phyloP scores from a whole-genome alignment of 2,888 invertebrate species.

The Limulus polyphemus region DNA sequence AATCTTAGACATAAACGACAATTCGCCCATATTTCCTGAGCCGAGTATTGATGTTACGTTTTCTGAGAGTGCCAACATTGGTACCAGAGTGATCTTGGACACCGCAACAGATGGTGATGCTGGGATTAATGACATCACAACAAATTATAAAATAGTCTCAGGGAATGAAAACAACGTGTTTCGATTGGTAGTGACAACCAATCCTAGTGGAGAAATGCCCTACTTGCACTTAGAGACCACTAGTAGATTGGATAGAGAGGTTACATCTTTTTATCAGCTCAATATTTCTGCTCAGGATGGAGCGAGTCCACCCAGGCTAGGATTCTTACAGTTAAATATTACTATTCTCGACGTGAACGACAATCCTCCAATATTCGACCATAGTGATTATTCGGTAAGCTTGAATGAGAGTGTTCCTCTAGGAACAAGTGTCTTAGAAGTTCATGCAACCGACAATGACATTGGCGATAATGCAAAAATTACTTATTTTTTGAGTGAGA shows the following conservation, averaged over 20 bases:
- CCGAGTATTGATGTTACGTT: constrained; percentile 73
- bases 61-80: constrained; percentile 79
- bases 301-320: constrained; percentile 64
- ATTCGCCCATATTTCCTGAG: constrained; percentile 84
- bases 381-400: constrained; percentile 83
- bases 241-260: constrained; percentile 80
- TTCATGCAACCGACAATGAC: constrained; percentile 88
- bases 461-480: constrained; percentile 83
- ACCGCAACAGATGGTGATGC: constrained; percentile 83
- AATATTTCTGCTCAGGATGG: constrained; percentile 84
- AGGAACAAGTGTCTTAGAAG: constrained; percentile 66
- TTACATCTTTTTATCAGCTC: constrained; percentile 63
- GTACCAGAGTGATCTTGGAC: constrained; percentile 72
- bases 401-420: constrained; percentile 84
- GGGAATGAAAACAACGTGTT: constrained; percentile 84
- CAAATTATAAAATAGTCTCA: constrained; percentile 77
- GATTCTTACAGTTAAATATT: constrained; percentile 66
- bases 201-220: constrained; percentile 77
- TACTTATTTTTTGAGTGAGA: constrained; percentile 74
- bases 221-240: constrained; percentile 85
- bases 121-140: constrained; percentile 72
- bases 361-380: constrained; percentile 86
- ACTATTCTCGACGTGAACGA: constrained; percentile 85
- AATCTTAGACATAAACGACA: constrained; percentile 86
- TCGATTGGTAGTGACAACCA: constrained; percentile 68